phyloP scores from a whole-genome alignment of 2,113 vertebrate species.

The Tychaedon coryphoeus region DNA sequence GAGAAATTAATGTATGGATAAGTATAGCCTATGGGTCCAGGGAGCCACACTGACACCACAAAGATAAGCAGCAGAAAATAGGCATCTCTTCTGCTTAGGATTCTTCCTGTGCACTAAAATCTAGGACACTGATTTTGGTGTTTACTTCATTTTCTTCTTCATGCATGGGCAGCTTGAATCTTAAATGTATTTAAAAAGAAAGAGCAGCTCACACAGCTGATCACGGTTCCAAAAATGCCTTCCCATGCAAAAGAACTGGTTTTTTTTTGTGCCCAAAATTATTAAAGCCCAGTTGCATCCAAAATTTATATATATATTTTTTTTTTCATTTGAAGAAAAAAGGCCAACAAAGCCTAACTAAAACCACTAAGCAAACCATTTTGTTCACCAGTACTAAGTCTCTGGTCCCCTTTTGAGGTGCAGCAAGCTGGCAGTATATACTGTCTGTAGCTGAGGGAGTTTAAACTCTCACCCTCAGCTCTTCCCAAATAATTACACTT shows the following conservation, averaged over 20 bases:
- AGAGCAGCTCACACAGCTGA: not conserved
- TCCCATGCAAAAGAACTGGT: not conserved
- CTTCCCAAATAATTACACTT: not conserved
- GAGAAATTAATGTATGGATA: not conserved
- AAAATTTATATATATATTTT: not conserved
- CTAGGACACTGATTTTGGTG: not conserved
- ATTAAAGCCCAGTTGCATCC: not conserved
- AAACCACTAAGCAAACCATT: not conserved
- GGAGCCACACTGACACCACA: not conserved
- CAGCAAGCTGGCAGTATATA: not conserved
- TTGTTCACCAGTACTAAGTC: not conserved
- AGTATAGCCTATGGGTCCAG: not conserved
- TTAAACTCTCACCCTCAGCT: not conserved
- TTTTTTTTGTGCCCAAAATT: not conserved
- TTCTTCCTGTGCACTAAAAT: not conserved
- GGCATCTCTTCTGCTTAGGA: not conserved
- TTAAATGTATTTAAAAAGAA: not conserved
- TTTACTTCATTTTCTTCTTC: not conserved
- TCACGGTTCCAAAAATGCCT: not conserved
- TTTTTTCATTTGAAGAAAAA: not conserved
- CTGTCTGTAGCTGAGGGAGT: not conserved
- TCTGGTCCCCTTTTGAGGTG: rapidly evolving
- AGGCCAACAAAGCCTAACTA: not conserved
- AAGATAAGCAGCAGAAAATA: not conserved
- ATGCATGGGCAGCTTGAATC: not conserved